Percentiles rank a stretch among this genome's conserved stretches.
These are phyloP conservation scores for Cyprinodon diabolis DNA, from an alignment of 2,797 vertebrate species.

Conservation along the genomic window DNA sequence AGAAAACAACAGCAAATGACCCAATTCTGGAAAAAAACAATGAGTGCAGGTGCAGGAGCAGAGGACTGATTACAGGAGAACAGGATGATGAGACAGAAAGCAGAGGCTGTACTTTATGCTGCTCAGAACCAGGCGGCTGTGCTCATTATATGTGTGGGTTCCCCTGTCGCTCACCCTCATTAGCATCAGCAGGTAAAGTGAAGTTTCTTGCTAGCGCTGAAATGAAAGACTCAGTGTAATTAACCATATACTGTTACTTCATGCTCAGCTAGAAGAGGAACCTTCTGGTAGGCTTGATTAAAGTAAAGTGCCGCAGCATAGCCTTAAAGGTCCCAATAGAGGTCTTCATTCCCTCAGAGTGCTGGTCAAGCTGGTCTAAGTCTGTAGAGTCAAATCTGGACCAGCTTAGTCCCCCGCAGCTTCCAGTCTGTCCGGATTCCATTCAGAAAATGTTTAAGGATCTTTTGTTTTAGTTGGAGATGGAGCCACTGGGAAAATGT, in stretches of 20 bases:
- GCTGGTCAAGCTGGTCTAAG: not conserved
- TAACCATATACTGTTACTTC: not conserved
- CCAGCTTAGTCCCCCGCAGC: not conserved
- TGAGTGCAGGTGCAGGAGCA: conserved; percentile 38
- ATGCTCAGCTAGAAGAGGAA: not conserved
- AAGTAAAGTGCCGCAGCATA: not conserved
- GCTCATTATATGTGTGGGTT: not conserved
- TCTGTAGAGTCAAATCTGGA: not conserved
- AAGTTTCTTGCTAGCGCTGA: not conserved
- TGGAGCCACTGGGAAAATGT: no score
- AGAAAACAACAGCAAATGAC: conserved; percentile 49
- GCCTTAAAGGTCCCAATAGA: not conserved
- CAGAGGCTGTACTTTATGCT: not conserved
- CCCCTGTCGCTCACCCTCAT: not conserved
- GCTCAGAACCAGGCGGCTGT: not conserved
- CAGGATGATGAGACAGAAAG: not conserved
- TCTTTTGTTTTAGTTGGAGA: not conserved
- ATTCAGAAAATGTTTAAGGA: not conserved
- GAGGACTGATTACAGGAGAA: not conserved
- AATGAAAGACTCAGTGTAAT: not conserved
- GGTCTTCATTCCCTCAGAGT: not conserved
- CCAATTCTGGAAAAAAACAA: conserved; percentile 52
- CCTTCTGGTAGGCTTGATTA: not conserved
- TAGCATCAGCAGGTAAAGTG: not conserved
- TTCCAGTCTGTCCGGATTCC: not conserved